Evolutionary conservation across 2,888 invertebrate species (phyloP).

Genomic region (Lapara coniferarum): DNA sequence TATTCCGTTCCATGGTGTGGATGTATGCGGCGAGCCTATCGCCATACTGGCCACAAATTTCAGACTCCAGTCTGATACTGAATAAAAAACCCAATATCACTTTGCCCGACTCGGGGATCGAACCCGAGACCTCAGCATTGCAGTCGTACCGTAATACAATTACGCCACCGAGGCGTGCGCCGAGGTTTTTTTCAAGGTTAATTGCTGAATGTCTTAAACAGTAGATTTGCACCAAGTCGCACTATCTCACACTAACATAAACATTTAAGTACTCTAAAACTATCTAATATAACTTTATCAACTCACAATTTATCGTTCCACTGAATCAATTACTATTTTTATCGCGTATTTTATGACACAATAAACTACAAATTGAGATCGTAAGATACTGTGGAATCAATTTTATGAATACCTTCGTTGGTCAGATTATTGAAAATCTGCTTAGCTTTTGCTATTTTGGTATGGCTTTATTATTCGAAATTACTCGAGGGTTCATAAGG

Average conservation of each 20-base stretch:
- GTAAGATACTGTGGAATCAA: slow-evolving; percentile 40
- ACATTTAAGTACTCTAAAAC: slow-evolving; percentile 5
- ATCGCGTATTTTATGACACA: slow-evolving; percentile 44
- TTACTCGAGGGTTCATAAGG: neutral
- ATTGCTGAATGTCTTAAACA: neutral
- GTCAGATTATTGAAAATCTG: slow-evolving; percentile 12
- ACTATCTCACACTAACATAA: neutral
- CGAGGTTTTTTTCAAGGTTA: too few species aligned
- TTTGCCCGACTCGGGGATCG: too few species aligned
- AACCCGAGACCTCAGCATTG: too few species aligned
- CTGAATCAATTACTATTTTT: slow-evolving; percentile 43
- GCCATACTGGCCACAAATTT: too few species aligned
- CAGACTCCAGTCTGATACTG: too few species aligned
- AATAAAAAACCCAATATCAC: too few species aligned
- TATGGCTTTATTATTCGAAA: slow-evolving; percentile 14
- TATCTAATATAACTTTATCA: slow-evolving; percentile 8
- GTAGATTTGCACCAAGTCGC: neutral
- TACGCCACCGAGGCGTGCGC: too few species aligned
- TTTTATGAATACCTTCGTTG: slow-evolving; percentile 27
- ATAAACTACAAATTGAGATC: slow-evolving; percentile 45
- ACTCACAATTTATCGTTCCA: slow-evolving; percentile 26
- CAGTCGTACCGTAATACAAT: too few species aligned
- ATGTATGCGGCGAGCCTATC: too few species aligned
- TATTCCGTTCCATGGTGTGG: too few species aligned
- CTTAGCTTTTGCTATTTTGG: slow-evolving; percentile 28